phyloP scores from a whole-genome alignment of 2,113 vertebrate species.

The Lonchura striata region DNA sequence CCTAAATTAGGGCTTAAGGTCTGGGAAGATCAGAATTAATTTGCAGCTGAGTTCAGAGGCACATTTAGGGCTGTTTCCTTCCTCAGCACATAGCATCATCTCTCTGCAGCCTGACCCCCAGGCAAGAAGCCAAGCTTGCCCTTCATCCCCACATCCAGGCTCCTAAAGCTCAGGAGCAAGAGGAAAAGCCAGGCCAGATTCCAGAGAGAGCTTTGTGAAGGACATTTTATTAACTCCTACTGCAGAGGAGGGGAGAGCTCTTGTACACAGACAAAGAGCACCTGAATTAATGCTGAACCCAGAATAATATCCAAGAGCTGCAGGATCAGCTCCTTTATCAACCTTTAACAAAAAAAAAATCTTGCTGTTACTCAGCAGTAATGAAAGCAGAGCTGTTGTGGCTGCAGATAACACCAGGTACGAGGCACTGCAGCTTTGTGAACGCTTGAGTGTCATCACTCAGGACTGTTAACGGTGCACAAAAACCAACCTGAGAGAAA shows the following conservation, averaged over 20 bases:
- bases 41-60: background rate
- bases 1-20: background rate
- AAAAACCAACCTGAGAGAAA: background rate
- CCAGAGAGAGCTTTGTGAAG: background rate
- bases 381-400: background rate
- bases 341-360: background rate
- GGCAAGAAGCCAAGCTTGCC: background rate
- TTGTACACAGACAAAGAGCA: background rate
- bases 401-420: background rate
- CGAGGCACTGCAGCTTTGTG: background rate
- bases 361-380: background rate
- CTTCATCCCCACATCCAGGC: background rate
- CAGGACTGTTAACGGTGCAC: background rate
- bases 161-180: background rate
- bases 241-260: background rate
- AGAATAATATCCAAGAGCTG: background rate
- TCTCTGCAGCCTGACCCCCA: background rate
- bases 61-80: background rate
- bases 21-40: background rate
- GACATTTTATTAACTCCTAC: background rate
- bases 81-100: background rate
- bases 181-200: background rate
- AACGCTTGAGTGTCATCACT: background rate
- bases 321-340: conserved; percentile 18
- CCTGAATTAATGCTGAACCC: background rate